phyloP scores from a whole-genome alignment of 2,113 vertebrate species.

The Tenrec ecaudatus region DNA sequence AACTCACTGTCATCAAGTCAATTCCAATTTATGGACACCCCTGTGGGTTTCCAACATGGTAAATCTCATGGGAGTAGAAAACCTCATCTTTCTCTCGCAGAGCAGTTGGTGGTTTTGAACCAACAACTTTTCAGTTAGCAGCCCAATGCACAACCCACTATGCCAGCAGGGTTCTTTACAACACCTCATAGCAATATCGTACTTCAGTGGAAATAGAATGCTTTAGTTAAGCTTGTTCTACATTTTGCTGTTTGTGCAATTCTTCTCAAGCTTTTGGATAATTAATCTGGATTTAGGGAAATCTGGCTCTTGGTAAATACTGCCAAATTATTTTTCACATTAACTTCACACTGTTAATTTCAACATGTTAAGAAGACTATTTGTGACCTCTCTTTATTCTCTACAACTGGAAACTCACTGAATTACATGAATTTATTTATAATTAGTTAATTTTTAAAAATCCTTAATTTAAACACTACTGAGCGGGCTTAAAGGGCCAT shows the following conservation, averaged over 20 bases:
- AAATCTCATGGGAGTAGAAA: too few species aligned
- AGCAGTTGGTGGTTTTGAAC: too few species aligned
- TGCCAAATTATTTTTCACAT: too few species aligned
- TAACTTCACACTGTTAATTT: not conserved
- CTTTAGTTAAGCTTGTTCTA: not conserved
- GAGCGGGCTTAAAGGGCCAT: not conserved
- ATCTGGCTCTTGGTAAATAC: not conserved
- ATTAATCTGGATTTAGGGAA: not conserved
- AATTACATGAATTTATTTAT: not conserved
- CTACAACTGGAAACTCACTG: not conserved
- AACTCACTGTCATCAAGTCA: too few species aligned
- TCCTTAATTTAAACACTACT: not conserved
- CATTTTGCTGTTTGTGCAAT: not conserved
- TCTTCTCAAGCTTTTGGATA: not conserved
- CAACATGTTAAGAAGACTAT: not conserved
- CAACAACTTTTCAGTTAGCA: too few species aligned
- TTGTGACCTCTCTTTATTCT: not conserved
- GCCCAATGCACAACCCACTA: too few species aligned
- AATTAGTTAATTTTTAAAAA: not conserved
- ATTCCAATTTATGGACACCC: too few species aligned
- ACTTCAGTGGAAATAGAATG: not conserved
- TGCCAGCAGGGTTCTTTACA: too few species aligned
- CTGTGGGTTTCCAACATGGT: too few species aligned
- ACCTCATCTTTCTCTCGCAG: too few species aligned
- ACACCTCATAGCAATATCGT: not conserved